A percentile compares a stretch with the other conserved stretches of the same genome.
These are phyloP conservation scores for Rhingia rostrata DNA, from an alignment of 2,888 invertebrate genomes.

Conservation along the genomic window DNA sequence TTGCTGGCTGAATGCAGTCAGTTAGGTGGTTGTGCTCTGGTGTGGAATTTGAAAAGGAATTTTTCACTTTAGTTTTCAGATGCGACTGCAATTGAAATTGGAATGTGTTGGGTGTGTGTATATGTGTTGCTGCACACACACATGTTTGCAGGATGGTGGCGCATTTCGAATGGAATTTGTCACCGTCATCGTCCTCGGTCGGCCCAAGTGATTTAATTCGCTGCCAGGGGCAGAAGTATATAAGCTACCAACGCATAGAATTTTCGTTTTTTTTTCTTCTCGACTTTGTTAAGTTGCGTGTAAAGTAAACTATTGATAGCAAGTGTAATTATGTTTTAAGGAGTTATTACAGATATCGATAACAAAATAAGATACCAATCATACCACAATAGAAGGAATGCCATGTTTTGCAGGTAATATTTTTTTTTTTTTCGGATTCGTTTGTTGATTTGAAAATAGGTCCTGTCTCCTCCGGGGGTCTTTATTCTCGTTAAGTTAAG, in stretches of 20 bases:
- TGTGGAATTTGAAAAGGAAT: constrained; percentile 48
- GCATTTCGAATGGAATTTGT: constrained; percentile 32
- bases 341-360: too few species aligned
- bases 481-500: too few species aligned
- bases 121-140: background rate
- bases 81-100: background rate
- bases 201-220: constrained; percentile 30
- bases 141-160: constrained; percentile 12
- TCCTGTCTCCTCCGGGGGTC: too few species aligned
- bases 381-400: too few species aligned
- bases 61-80: constrained; percentile 42
- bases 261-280: background rate
- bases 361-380: too few species aligned
- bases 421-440: too few species aligned
- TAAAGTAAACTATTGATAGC: too few species aligned
- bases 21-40: constrained; percentile 56
- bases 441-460: too few species aligned
- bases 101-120: background rate
- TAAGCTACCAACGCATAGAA: constrained; percentile 7
- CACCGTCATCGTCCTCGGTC: constrained; percentile 17
- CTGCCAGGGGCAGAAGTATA: constrained; percentile 25
- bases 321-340: too few species aligned
- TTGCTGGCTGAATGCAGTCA: constrained; percentile 29
- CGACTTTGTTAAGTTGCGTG: too few species aligned
- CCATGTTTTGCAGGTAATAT: too few species aligned